Evolutionary conservation across 2,888 invertebrate species (phyloP), one percentile per base, ranked within the genome.

Genomic region (Doris montereyensis): DNA sequence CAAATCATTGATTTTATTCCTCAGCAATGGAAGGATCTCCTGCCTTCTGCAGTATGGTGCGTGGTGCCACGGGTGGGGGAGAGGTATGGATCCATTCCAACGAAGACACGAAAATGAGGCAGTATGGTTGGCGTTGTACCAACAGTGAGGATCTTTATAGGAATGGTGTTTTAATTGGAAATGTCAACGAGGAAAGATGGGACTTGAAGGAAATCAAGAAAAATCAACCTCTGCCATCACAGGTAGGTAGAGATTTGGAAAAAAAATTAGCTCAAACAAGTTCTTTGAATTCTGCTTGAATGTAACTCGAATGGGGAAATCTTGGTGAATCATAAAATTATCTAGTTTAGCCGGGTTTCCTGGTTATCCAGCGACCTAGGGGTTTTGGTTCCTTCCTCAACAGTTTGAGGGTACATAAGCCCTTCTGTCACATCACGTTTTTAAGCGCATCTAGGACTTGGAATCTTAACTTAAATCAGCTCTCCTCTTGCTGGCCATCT

Each of bases 101-200:
- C 10, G 88, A 88, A 28, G 82, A 84, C 1, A 78, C 80, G 4
- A 89, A 89, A 81, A 88, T 89, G 68, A 73, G 81, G 1, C 88
- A 89, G 81, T 88, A 87, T 75, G 89, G 89, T 0, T 89, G 89
- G 89, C 80, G 89, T 30, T 88, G 89, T 75, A 88, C 88, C 0
- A 90, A 86, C 70, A 88, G 88, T 74, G 90, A 90, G 79, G 88
- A 84, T 21, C 83, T 85, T 1, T 90, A 86, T 81, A 67, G 82
- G 21, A 86, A 86, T 34, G 82, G 82, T 8, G 87, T 88, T 1
- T 82, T 90, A 62, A 84, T 90, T 34, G 90, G 90, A 68, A 91
- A 91, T 82, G 90, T 89, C 88, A 87, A 86, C 71, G 90, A 90
- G 76, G 86, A 90, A 34, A 79, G 87, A 77, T 88, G 86, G 80